These are phyloP conservation scores for Lepidonotus clava DNA, from an alignment of 2,888 invertebrate species.

Conservation along the genomic window DNA sequence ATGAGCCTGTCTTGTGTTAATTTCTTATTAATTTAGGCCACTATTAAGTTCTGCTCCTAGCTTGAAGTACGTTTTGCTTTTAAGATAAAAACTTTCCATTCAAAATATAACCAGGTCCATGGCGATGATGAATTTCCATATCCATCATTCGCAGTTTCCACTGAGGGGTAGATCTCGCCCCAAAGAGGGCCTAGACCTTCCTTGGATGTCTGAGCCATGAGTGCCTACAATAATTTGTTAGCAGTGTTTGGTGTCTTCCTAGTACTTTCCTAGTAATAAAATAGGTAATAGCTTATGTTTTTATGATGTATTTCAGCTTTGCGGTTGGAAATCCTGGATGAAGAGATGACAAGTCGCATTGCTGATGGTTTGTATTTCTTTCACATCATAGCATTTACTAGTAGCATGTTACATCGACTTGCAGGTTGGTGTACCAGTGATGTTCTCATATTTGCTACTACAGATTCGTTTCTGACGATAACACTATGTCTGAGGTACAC, in stretches of 20 bases:
- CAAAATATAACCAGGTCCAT: too few relatives aligned
- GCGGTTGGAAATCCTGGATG: neutral
- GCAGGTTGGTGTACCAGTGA: constrained; percentile 16
- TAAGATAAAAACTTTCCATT: too few relatives aligned
- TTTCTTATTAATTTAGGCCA: too few relatives aligned
- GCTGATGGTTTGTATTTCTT: too few relatives aligned
- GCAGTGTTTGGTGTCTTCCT: too few relatives aligned
- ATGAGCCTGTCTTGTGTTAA: too few relatives aligned
- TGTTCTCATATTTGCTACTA: neutral
- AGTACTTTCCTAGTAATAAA: neutral
- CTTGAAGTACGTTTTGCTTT: too few relatives aligned
- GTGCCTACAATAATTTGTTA: neutral
- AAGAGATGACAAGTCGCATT: neutral
- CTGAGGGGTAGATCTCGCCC: neutral
- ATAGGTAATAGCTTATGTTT: neutral
- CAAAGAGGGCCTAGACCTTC: constrained; percentile 53
- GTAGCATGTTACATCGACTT: too few relatives aligned
- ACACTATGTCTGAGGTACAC: neutral
- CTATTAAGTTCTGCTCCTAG: too few relatives aligned
- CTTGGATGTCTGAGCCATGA: constrained; percentile 55
- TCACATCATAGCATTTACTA: too few relatives aligned
- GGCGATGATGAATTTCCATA: constrained; percentile 28
- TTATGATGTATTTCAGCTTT: neutral
- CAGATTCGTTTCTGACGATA: neutral
- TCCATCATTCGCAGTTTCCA: constrained; percentile 55